Evolutionary conservation across 1,140 invertebrate species (phyloP), one percentile per base, ranked within the genome.

Genomic region (Drosophila ficusphila): DNA sequence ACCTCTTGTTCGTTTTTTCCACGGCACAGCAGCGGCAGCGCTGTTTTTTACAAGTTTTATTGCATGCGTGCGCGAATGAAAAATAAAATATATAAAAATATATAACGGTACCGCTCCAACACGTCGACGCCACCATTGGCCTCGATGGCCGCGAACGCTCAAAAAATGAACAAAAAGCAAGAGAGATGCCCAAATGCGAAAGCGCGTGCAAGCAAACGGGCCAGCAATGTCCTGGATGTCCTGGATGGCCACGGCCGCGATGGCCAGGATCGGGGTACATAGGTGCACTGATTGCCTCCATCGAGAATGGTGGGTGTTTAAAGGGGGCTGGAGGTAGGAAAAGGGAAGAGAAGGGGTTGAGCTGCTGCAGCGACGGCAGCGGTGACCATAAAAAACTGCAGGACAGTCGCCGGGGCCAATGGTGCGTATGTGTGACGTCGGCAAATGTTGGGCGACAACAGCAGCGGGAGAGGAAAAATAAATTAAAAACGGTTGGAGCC

Each of bases 81-180:
- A 88, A 88, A 88, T 88, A 88, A 88, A 88, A 88, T 88, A 78
- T 83, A 88, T 89, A 89, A 88, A 88, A 88, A 89, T 89, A 89
- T 88, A 89, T 89, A 88, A 64, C 83, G 78, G 77, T 88, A 83
- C 77, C 83, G 83, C 82, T 88, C 81, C 58, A 77, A 77, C 81
- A 76, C 65, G 65, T 69, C 61, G 69, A 53, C 49, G 71, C 53
- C 75, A 71, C 58, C 65, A 64, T 77, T 74, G 71, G 71, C 76
- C 52, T 70, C 76, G 36, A 39, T 67, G 52, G 47, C 78, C 62
- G 36, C 33, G 42, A 38, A 49, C 56, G 64, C 47, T 75, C 68
- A 88, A 88, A 85, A 88, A 89, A 89, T 88, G 78, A 89, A 89
- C 82, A 88, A 88, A 88, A 88, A 78, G 85, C 36, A 88, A 88